Base-by-base conservation (phyloP, 1,140 invertebrate species). In the Phenacoccus solenopsis region DNA sequence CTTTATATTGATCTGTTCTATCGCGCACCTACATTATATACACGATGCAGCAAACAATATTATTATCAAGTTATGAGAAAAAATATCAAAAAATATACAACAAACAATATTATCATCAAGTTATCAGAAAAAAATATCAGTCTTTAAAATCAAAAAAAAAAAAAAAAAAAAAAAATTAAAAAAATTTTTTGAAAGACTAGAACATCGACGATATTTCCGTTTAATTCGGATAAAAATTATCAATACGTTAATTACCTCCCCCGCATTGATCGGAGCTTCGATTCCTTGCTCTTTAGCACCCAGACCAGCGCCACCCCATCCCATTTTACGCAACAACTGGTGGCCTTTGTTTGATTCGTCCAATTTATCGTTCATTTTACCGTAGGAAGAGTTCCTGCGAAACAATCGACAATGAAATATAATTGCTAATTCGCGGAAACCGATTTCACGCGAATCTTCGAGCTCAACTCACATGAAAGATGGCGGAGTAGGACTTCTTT, bases 251-350 rank as follows among this genome's bases (percentile, higher is more conserved):
- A 74, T 75, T 35, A 96, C 90, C 76, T 96, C 90, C 32, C 91
- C 94, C 0, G 90, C 92, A 35, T 90, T 88, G 72, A 98, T 95
- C 0, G 95, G 95, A 73, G 94, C 88, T 73, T 94, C 91, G 70
- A 97, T 98, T 21, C 95, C 95, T 78, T 97, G 94, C 71, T 96
- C 94, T 38, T 92, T 88, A 0, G 89, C 88, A 21, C 95, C 95
- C 0, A 98, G 81, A 7, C 95, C 96, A 20, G 89, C 88, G 32
- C 90, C 90, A 72, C 83, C 81, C 95, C 95, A 98, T 10, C 95
- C 95, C 94, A 98, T 98, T 81, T 95, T 95, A 77, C 88, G 90
- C 28, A 98, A 81, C 80, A 98, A 85, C 79, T 97, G 93, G 81
- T 98, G 94, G 0, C 96, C 95, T 79, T 96, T 97, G 79, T 98